Conservation (phyloP, 2,113 vertebrate genomes). For the Phylloscopus trochilus region DNA sequence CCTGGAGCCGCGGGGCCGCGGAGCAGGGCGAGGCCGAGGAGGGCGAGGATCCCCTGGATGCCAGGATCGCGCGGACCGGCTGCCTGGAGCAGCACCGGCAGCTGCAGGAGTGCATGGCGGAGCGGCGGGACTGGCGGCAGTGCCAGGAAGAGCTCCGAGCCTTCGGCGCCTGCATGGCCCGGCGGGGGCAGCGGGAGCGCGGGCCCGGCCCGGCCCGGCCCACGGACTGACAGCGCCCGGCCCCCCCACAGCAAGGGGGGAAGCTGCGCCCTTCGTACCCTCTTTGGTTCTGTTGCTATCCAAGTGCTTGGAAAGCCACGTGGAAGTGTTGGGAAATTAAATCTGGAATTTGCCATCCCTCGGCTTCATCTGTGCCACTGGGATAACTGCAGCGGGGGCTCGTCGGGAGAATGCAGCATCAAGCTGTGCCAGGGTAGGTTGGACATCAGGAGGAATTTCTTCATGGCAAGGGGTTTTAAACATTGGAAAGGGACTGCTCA, state of each 20-base stretch:
- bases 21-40: constrained; percentile 56
- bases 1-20: constrained; percentile 30
- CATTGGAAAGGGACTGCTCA: background rate
- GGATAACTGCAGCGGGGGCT: accelerated
- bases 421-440: accelerated
- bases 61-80: constrained; percentile 83
- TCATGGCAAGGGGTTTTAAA: background rate
- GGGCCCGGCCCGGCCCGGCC: accelerated
- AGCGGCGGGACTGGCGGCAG: constrained; percentile 87
- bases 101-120: constrained; percentile 91
- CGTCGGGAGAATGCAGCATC: background rate
- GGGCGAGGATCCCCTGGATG: constrained; percentile 85
- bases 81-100: constrained; percentile 83
- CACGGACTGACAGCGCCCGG: background rate
- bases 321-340: background rate
- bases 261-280: background rate
- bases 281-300: accelerated
- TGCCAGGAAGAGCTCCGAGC: constrained; percentile 83
- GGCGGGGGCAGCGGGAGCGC: constrained; percentile 52
- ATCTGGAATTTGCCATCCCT: accelerated
- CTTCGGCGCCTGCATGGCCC: constrained; percentile 88
- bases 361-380: accelerated
- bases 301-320: accelerated
- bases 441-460: background rate
- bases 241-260: background rate